phyloP scores from a whole-genome alignment of 2,888 invertebrate species.

The Anodontia alba region DNA sequence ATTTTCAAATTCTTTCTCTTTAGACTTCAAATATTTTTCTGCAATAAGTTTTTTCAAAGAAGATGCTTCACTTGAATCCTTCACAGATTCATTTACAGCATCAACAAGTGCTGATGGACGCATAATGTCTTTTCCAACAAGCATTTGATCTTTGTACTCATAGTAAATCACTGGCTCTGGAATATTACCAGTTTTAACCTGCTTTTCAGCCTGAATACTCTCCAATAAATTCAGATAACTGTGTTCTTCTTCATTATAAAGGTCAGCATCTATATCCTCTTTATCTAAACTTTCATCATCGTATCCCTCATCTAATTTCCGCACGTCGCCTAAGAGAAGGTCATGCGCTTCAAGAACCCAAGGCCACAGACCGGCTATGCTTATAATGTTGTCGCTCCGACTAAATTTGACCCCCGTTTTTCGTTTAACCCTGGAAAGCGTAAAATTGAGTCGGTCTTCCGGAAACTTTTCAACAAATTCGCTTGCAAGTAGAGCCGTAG shows the following conservation, averaged over 20 bases:
- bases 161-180: constrained; percentile 31
- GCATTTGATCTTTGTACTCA: background rate
- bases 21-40: constrained; percentile 9
- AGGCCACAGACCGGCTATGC: constrained; percentile 50
- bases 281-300: too few relatives aligned
- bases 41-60: constrained; percentile 7
- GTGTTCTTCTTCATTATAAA: too few relatives aligned
- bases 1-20: too few relatives aligned
- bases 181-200: background rate
- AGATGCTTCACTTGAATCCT: background rate
- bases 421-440: constrained; percentile 32
- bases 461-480: constrained; percentile 49
- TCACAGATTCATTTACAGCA: background rate
- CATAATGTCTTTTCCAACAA: constrained; percentile 1
- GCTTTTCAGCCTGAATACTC: background rate
- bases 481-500: constrained; percentile 34
- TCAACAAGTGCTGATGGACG: background rate
- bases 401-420: constrained; percentile 48
- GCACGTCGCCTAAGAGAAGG: background rate
- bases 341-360: background rate
- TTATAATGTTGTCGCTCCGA: constrained; percentile 28
- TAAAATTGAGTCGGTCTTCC: constrained; percentile 38
- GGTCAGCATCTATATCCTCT: too few relatives aligned
- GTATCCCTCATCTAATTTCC: too few relatives aligned
- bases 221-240: too few relatives aligned